Percentiles rank a stretch among this genome's conserved stretches.
These are phyloP conservation scores for Lophura nycthemera DNA, from an alignment of 2,113 vertebrate species.

Conservation along the genomic window DNA sequence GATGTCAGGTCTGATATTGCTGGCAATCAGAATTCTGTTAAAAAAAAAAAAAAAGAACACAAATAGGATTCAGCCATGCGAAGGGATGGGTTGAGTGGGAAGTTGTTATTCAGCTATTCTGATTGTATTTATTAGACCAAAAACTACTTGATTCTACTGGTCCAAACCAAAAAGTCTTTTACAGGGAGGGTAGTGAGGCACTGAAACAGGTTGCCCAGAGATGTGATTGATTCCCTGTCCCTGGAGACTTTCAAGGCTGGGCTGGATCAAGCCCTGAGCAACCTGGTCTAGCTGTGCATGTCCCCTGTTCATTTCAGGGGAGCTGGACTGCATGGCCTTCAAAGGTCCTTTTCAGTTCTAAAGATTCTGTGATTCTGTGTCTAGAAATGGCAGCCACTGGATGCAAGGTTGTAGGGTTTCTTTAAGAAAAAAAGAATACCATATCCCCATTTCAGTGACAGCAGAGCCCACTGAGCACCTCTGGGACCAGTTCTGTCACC, in stretches of 20 bases:
- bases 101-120: background rate
- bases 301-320: too few relatives aligned
- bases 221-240: too few relatives aligned
- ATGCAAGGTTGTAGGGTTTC: background rate
- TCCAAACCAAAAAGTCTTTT: background rate
- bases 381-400: background rate
- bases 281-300: too few relatives aligned
- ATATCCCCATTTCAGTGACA: background rate
- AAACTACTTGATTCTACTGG: background rate
- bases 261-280: too few relatives aligned
- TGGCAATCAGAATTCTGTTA: background rate
- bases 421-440: background rate
- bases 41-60: background rate
- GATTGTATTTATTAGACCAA: background rate
- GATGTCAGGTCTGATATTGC: background rate
- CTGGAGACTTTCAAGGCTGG: too few relatives aligned
- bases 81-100: background rate
- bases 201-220: too few relatives aligned
- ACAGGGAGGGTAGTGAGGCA: too few relatives aligned
- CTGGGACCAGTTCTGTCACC: background rate
- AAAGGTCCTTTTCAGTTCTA: too few relatives aligned
- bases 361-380: too few relatives aligned
- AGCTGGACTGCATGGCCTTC: too few relatives aligned
- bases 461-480: background rate
- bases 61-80: background rate